Conservation (phyloP, 2,888 invertebrate species). For the Trissolcus japonicus region DNA sequence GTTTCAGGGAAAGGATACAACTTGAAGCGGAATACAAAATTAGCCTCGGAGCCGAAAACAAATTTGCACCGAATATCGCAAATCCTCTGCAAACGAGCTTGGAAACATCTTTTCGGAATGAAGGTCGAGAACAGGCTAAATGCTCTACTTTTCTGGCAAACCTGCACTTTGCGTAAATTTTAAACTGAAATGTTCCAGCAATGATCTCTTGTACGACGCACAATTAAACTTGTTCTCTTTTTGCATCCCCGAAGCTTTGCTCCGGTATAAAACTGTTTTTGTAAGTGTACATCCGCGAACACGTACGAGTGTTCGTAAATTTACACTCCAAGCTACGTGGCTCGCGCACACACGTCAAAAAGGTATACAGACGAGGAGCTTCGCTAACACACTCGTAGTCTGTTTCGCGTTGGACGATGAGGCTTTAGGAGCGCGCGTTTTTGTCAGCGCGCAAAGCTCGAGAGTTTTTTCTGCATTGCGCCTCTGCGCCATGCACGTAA, state of each 20-base stretch:
- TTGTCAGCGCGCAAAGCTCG: constrained; percentile 58
- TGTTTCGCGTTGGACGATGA: constrained; percentile 33
- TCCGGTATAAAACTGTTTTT: constrained; percentile 44
- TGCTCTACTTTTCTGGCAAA: constrained; percentile 18
- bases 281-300: constrained; percentile 41
- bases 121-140: constrained; percentile 2
- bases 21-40: not conserved
- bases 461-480: constrained; percentile 70
- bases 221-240: constrained; percentile 51
- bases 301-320: constrained; percentile 41
- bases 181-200: constrained; percentile 27
- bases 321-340: constrained; percentile 31
- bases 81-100: constrained; percentile 3
- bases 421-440: constrained; percentile 52
- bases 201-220: constrained; percentile 40
- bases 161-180: constrained; percentile 27
- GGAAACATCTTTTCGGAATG: constrained; percentile 7
- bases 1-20: not conserved
- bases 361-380: constrained; percentile 28
- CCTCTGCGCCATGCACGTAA: constrained; percentile 62
- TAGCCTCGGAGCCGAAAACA: not conserved
- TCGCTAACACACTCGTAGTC: not conserved
- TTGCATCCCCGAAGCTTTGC: constrained; percentile 33
- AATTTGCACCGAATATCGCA: constrained; percentile 14
- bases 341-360: constrained; percentile 26